Evolutionary conservation across 2,113 vertebrate genomes (phyloP).

Genomic region (Hypanus sabinus): DNA sequence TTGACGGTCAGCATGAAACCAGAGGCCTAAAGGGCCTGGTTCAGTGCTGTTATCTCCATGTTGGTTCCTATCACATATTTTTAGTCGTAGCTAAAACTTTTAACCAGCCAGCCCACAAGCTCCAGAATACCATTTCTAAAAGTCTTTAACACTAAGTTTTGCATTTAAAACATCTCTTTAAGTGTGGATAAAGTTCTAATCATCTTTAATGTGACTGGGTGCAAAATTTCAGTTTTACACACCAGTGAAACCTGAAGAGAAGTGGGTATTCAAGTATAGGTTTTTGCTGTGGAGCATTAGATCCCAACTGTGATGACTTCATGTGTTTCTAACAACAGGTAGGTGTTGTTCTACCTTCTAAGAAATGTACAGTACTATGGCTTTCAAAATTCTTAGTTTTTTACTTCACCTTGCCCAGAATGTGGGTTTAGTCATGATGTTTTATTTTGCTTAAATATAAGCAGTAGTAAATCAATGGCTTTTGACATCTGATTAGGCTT

Average conservation of each 20-base stretch:
- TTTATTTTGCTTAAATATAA: not conserved
- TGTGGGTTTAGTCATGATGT: not conserved
- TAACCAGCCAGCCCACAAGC: not conserved
- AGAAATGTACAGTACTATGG: not conserved
- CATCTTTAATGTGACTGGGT: not conserved
- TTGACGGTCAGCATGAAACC: no score
- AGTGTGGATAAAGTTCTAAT: not conserved
- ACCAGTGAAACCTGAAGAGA: not conserved
- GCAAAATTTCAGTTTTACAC: not conserved
- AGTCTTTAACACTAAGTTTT: not conserved
- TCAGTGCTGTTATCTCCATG: no score
- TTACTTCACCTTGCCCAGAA: not conserved
- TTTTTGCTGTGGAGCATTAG: not conserved
- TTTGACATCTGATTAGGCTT: not conserved
- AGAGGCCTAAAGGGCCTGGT: no score
- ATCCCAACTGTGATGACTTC: not conserved
- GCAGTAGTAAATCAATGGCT: slow-evolving; percentile 14
- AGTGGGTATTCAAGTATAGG: not conserved
- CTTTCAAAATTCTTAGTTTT: not conserved
- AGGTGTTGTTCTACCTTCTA: not conserved
- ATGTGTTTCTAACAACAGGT: not conserved
- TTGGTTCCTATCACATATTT: no score
- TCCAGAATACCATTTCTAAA: not conserved
- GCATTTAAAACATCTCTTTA: not conserved
- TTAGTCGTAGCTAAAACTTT: not conserved